Evolutionary conservation across 2,888 invertebrate species (phyloP), one percentile per base, ranked within the genome.

Genomic region (Pristionchus entomophagus): DNA sequence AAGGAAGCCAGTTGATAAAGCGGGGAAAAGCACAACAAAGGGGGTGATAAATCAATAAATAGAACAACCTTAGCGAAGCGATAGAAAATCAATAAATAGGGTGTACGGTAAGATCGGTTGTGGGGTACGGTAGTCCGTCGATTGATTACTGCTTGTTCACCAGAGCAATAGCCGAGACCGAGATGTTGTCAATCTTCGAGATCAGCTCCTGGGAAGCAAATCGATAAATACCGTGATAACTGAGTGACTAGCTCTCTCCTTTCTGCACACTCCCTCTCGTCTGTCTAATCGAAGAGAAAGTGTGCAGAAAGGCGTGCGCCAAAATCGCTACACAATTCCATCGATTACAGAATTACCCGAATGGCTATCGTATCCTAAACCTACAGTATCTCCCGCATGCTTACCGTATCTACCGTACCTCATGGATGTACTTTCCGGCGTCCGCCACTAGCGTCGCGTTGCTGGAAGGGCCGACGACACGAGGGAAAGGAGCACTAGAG

Each of bases 161-260:
- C 26, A 93, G 88, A 19, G 91, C 92, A 86, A 93, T 87, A 2
- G 92, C 92, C 49, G 90, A 89, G 87, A 92, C 92, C 19, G 87
- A 88, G 45, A 89, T 86, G 82, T 90, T 89, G 45, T 90, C 87
- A 80, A 92, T 85, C 77, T 91, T 88, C 45, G 88, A 73, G 89
- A 91, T 90, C 26, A 93, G 86, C 69, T 93, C 86, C 84, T 90
- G 88, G 84, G 89, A 88, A 22, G 35, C 32, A 8, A 2, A 73
- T 65, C 65, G 65, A 65, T 65, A 10, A 59, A 32, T 65, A 65
- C 19, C 22, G 26, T n/a, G n/a, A n/a, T n/a, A n/a, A n/a, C n/a
- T n/a, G n/a, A n/a, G n/a, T n/a, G n/a, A n/a, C n/a, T n/a, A n/a
- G n/a, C n/a, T n/a, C n/a, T n/a, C n/a, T n/a, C n/a, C n/a, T n/a